phyloP scores from a whole-genome alignment of 1,140 invertebrate species.

The Bombus difficillimus region DNA sequence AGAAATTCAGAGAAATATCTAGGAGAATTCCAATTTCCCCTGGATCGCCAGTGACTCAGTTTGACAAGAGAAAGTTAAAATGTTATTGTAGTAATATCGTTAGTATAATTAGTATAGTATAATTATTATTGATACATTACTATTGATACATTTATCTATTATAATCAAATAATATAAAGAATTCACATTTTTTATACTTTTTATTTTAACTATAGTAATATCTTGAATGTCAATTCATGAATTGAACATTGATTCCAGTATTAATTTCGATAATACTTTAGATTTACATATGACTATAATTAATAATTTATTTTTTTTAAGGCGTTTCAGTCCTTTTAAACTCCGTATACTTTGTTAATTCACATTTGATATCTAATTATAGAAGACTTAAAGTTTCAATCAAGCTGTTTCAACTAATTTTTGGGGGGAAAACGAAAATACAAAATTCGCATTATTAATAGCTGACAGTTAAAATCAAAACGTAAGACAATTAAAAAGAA shows the following conservation, averaged over 20 bases:
- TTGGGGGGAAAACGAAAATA: neutral
- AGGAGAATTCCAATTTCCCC: neutral
- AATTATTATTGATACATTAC: too few species aligned
- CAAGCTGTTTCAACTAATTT: neutral
- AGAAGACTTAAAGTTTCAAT: neutral
- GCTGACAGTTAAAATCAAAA: slow-evolving; percentile 20
- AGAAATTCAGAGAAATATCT: neutral
- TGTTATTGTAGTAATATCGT: neutral
- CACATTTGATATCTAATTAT: neutral
- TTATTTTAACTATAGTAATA: neutral
- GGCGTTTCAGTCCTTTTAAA: neutral
- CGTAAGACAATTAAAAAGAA: neutral
- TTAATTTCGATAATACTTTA: too few species aligned
- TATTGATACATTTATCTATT: neutral
- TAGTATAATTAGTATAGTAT: too few species aligned
- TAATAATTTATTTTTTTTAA: too few species aligned
- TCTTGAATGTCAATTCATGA: neutral
- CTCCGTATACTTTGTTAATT: neutral
- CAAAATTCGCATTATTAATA: neutral
- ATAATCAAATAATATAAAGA: neutral
- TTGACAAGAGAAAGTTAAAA: neutral
- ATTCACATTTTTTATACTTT: neutral
- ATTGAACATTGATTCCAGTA: too few species aligned
- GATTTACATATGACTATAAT: neutral
- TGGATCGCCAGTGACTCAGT: neutral